These are phyloP conservation scores for Suncus etruscus DNA, from an alignment of 2,113 vertebrate species.

Conservation along the genomic window DNA sequence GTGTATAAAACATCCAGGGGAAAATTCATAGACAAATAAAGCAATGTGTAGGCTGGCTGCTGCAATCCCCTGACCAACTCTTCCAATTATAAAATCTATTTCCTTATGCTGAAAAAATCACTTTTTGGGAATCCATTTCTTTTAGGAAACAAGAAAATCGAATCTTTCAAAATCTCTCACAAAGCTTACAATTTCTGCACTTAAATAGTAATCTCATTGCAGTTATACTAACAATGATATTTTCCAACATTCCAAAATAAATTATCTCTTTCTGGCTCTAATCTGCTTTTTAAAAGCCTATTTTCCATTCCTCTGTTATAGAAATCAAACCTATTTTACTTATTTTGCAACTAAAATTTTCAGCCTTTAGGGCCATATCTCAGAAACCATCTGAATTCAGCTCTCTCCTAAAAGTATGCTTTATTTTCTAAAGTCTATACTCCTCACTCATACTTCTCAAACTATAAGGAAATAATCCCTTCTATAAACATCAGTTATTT, in stretches of 20 bases:
- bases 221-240: slow-evolving; percentile 14
- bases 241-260: slow-evolving; percentile 38
- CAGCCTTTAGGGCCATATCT: background rate
- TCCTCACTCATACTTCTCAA: background rate
- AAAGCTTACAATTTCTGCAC: slow-evolving; percentile 43
- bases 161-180: slow-evolving; percentile 48
- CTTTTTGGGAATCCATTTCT: slow-evolving; percentile 24
- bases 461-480: background rate
- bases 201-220: slow-evolving; percentile 28
- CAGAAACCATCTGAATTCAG: background rate
- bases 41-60: background rate
- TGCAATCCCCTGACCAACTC: slow-evolving; percentile 6
- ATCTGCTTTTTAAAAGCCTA: slow-evolving; percentile 28
- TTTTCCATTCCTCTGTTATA: background rate
- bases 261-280: slow-evolving; percentile 26
- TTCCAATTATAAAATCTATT: slow-evolving; percentile 58
- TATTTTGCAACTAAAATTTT: slow-evolving; percentile 29
- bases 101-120: slow-evolving; percentile 17
- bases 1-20: slow-evolving; percentile 28
- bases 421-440: background rate
- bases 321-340: slow-evolving; percentile 23
- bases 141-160: slow-evolving; percentile 45
- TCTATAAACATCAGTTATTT: slow-evolving; percentile 39
- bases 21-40: slow-evolving; percentile 60
- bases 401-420: background rate